Percentiles rank a stretch among this genome's conserved stretches.
These are phyloP conservation scores for Brachyistius frenatus DNA, from an alignment of 2,113 vertebrate genomes.

Conservation along the genomic window DNA sequence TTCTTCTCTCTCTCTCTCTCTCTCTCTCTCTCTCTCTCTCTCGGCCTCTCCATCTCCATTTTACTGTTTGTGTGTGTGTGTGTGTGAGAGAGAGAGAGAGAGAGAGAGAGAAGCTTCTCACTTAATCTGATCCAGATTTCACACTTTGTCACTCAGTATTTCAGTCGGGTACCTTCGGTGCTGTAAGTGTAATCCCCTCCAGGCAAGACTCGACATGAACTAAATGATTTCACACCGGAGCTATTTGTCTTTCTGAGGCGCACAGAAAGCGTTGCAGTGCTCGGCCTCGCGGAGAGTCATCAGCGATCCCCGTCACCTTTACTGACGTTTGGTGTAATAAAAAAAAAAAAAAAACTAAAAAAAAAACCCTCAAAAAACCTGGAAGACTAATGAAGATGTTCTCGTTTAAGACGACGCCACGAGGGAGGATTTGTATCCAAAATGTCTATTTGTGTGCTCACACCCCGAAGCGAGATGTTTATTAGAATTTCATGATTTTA, in stretches of 20 bases:
- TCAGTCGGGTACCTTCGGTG: conserved; percentile 63
- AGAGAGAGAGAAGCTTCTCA: conserved; percentile 60
- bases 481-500: neutral
- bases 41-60: conserved; percentile 31
- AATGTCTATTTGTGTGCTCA: neutral
- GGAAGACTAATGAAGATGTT: conserved; percentile 13
- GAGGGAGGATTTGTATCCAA: neutral
- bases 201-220: conserved; percentile 78
- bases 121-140: conserved; percentile 80
- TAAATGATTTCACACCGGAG: conserved; percentile 79
- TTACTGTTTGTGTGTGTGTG: conserved; percentile 27
- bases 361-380: too few relatives aligned
- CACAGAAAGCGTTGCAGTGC: conserved; percentile 7
- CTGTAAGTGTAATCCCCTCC: conserved; percentile 73
- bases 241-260: conserved; percentile 72
- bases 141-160: conserved; percentile 80
- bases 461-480: neutral
- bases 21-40: conserved; percentile 6
- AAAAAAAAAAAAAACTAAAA: neutral
- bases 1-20: conserved; percentile 7
- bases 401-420: neutral
- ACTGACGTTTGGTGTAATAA: neutral
- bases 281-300: neutral
- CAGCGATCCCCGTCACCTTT: conserved; percentile 26
- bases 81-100: conserved; percentile 11